Conservation (phyloP, 2,888 invertebrate species). For the Rotaria sp. region DNA sequence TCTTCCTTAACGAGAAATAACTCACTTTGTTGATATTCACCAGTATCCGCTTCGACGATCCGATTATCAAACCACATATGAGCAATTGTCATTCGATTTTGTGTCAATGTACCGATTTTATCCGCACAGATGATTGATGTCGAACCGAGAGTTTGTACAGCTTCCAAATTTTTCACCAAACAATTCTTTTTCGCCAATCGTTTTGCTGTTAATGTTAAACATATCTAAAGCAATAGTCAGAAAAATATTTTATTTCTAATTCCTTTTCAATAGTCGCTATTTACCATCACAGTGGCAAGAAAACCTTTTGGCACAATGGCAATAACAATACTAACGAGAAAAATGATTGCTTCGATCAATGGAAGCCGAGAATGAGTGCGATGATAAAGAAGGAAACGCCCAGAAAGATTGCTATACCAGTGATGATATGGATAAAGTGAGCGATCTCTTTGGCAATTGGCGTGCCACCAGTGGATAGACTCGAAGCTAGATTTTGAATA, state of each 20-base stretch:
- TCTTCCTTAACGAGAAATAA: slow-evolving; percentile 26
- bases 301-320: slow-evolving; percentile 98
- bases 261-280: not conserved
- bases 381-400: slow-evolving; percentile 93
- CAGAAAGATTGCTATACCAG: slow-evolving; percentile 70
- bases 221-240: slow-evolving; percentile 32
- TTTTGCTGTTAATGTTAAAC: slow-evolving; percentile 86
- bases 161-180: slow-evolving; percentile 96
- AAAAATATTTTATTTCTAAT: too few species aligned
- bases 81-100: slow-evolving; percentile 97
- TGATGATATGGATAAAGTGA: slow-evolving; percentile 96
- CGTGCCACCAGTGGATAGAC: slow-evolving; percentile 79
- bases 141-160: slow-evolving; percentile 94
- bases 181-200: slow-evolving; percentile 99
- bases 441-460: slow-evolving; percentile 98
- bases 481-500: slow-evolving; percentile 55
- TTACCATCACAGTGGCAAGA: slow-evolving; percentile 85
- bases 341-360: slow-evolving; percentile 97
- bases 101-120: slow-evolving; percentile 94
- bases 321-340: slow-evolving; percentile 94
- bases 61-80: slow-evolving; percentile 99
- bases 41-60: slow-evolving; percentile 96
- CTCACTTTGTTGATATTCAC: slow-evolving; percentile 83
- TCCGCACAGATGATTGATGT: slow-evolving; percentile 99
- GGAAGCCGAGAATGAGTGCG: slow-evolving; percentile 88